Conservation (phyloP, 2,888 invertebrate species). For the Exocentrus adspersus region DNA sequence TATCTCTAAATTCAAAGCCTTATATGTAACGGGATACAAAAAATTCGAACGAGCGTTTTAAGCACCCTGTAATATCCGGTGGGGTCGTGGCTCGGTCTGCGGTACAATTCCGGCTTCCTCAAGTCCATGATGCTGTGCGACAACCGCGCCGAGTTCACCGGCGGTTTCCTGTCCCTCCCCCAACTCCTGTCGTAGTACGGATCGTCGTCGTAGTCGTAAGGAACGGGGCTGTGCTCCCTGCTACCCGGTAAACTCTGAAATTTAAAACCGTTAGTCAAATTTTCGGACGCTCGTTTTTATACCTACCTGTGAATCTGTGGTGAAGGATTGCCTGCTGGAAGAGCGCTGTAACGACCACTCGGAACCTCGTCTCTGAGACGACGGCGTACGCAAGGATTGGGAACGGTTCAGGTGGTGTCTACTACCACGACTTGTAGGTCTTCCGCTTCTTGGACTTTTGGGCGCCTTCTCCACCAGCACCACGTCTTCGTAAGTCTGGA, state of each 20-base stretch:
- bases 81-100: slow-evolving; percentile 53
- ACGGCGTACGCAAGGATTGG: slow-evolving; percentile 56
- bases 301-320: slow-evolving; percentile 75
- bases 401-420: slow-evolving; percentile 56
- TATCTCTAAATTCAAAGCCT: slow-evolving; percentile 52
- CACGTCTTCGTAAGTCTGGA: slow-evolving; percentile 68
- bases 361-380: slow-evolving; percentile 50
- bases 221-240: slow-evolving; percentile 65
- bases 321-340: slow-evolving; percentile 73
- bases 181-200: slow-evolving; percentile 46
- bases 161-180: slow-evolving; percentile 35
- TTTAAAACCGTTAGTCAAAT: no score
- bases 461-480: slow-evolving; percentile 38
- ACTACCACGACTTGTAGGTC: slow-evolving; percentile 50
- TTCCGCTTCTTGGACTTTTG: slow-evolving; percentile 44
- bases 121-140: slow-evolving; percentile 65
- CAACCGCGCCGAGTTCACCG: slow-evolving; percentile 44
- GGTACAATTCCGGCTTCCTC: slow-evolving; percentile 60
- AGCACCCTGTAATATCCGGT: slow-evolving; percentile 58
- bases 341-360: slow-evolving; percentile 68
- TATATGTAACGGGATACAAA: slow-evolving; percentile 37
- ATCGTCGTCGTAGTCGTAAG: slow-evolving; percentile 56
- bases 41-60: not conserved
- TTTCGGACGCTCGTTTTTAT: no score
- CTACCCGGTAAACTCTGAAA: slow-evolving; percentile 68